phyloP scores from a whole-genome alignment of 2,113 vertebrate genomes.

The Microtus ochrogaster region DNA sequence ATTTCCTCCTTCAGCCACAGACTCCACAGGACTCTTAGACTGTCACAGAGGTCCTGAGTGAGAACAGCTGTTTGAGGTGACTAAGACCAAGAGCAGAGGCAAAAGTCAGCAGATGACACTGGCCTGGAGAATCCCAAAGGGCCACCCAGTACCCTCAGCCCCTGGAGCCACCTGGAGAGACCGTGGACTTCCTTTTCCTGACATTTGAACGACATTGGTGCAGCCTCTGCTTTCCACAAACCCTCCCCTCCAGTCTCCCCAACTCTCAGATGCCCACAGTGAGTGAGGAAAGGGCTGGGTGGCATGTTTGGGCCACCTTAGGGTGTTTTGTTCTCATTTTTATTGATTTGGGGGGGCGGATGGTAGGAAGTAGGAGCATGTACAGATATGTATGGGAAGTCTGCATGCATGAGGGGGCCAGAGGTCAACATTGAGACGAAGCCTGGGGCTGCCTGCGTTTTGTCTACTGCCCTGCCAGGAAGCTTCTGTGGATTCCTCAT shows the following conservation, averaged over 20 bases:
- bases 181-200: accelerated
- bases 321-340: not conserved
- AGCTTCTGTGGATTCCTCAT: not conserved
- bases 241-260: not conserved
- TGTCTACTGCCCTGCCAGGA: not conserved
- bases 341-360: not conserved
- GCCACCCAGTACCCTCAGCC: not conserved
- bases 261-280: not conserved
- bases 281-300: not conserved
- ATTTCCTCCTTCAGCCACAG: not conserved
- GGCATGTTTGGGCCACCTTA: not conserved
- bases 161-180: not conserved
- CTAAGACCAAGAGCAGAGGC: not conserved
- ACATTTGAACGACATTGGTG: accelerated
- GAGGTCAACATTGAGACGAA: not conserved
- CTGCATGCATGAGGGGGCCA: not conserved
- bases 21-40: not conserved
- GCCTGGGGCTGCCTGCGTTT: not conserved
- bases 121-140: not conserved
- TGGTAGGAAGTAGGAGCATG: not conserved
- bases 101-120: not conserved
- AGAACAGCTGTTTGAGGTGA: not conserved
- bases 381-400: not conserved
- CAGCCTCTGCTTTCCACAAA: not conserved
- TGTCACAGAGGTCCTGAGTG: not conserved